Base-by-base conservation (phyloP, 2,113 vertebrate species). In the Scatophagus argus region DNA sequence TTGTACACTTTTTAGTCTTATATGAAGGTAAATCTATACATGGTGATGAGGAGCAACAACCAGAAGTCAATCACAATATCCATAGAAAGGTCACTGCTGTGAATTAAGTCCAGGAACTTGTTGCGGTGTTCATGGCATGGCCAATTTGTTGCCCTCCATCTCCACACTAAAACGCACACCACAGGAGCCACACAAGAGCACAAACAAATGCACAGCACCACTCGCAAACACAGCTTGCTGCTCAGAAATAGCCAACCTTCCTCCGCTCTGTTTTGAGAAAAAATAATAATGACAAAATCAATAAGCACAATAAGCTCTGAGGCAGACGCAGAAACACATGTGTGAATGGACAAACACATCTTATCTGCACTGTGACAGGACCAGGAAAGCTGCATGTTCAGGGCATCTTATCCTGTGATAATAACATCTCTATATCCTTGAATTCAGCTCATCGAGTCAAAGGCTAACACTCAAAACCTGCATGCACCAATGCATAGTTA, bases 161-260 rank as follows among this genome's bases (percentile, higher is more conserved):
- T 49, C 13, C 52, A 49, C 56, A 72, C 64, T 72, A 38, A 27
- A 68, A 10, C 31, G 61, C 41, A 61, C 64, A 34, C 61, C n/a
- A 59, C 74, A 49, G 82, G 74, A 41, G 38, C 60, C 65, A n/a
- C 58, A 55, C 60, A 25, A 21, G 12, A 77, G 29, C 73, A 71
- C 64, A 74, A 70, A 64, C 2, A 66, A 17, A 76, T 46, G 63
- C 41, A 21, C 49, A 17, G 38, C 25, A 51, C 21, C 65, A 36
- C 75, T 70, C 56, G 68, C 61, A 55, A 38, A 25, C 63, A 49
- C 66, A 81, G 66, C 71, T 31, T 52, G 71, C 25, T 7, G 56
- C 47, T 60, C 14, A 63, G 55, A 47, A 52, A 65, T 41, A 38
- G 6, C 5, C 29, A 23, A 64, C 32, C 31, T 49, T 61, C 55